These are phyloP conservation scores for Galemys pyrenaicus DNA, from an alignment of 2,113 vertebrate species.

Conservation along the genomic window DNA sequence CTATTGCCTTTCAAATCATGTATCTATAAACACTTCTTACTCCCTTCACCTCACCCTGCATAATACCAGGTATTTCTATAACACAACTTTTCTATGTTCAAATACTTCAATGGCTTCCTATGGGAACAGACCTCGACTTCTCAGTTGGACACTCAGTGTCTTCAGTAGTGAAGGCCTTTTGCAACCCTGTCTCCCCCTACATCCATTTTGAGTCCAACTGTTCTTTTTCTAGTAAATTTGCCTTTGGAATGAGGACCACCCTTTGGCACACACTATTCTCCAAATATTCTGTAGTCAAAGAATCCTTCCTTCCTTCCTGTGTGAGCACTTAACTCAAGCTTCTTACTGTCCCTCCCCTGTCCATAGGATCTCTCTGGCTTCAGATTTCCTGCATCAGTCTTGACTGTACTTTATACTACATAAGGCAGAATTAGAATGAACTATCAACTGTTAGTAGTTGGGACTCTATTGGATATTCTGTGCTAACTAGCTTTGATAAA, in stretches of 20 bases:
- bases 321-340: background rate
- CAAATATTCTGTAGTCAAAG: background rate
- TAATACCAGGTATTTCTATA: background rate
- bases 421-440: background rate
- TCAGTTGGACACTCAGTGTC: background rate
- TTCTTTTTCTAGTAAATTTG: background rate
- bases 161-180: background rate
- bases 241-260: background rate
- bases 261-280: background rate
- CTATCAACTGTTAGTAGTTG: background rate
- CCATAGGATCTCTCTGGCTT: background rate
- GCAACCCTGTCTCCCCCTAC: background rate
- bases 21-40: background rate
- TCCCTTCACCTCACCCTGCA: background rate
- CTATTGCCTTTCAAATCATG: background rate
- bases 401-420: background rate
- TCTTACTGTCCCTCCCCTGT: background rate
- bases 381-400: background rate
- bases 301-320: background rate
- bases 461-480: background rate
- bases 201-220: background rate
- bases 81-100: background rate
- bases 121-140: background rate
- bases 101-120: background rate
- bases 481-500: background rate